Evolutionary conservation across 2,888 invertebrate species (phyloP).

Genomic region (Coleophora flavipennella): DNA sequence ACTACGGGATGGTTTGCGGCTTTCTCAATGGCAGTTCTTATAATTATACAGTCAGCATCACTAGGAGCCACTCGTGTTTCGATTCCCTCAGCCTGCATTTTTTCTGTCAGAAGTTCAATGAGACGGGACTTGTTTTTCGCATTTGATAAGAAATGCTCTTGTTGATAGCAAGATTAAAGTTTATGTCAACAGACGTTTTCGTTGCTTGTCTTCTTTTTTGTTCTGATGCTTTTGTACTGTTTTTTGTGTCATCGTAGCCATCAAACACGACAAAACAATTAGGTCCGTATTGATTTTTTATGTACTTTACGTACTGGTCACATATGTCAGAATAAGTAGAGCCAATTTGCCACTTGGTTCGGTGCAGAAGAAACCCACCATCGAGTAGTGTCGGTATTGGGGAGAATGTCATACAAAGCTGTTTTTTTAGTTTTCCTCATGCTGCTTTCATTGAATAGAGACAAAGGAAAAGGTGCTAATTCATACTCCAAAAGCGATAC

Average conservation of each 20-base stretch:
- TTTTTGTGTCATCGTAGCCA: background rate
- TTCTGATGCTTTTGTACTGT: background rate
- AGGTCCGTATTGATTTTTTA: background rate
- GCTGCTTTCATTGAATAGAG: slow-evolving; percentile 5
- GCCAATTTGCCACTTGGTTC: background rate
- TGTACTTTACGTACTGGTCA: background rate
- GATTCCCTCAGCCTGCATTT: too few relatives aligned
- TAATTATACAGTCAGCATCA: too few relatives aligned
- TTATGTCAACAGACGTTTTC: background rate
- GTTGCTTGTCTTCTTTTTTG: background rate
- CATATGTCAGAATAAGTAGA: background rate
- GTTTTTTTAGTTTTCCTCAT: too few relatives aligned
- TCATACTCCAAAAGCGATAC: slow-evolving; percentile 2
- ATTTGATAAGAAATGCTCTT: background rate
- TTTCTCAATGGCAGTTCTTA: too few relatives aligned
- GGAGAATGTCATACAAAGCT: slow-evolving; percentile 1
- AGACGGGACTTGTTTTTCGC: background rate
- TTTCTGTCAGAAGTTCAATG: background rate
- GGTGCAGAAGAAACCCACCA: background rate
- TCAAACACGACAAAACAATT: background rate
- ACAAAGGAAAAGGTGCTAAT: slow-evolving; percentile 4
- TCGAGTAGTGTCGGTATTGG: background rate
- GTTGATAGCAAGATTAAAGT: background rate
- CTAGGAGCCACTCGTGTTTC: too few relatives aligned
- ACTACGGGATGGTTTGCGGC: too few relatives aligned